These are phyloP conservation scores for Zosterops borbonicus DNA, from an alignment of 2,113 vertebrate species.

Conservation along the genomic window DNA sequence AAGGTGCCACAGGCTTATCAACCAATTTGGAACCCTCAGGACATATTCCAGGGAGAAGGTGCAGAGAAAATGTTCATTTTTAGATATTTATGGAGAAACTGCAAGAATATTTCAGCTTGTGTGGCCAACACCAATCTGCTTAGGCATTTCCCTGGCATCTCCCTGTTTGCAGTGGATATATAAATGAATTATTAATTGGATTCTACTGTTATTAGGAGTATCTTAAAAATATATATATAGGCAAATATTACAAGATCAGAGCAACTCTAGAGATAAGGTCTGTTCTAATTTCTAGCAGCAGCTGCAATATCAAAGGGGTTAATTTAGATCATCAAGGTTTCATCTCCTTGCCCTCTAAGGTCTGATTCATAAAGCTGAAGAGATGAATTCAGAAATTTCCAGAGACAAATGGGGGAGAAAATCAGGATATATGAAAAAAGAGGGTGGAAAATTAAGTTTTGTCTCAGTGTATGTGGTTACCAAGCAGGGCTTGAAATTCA, in stretches of 20 bases:
- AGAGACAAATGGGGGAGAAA: conserved; percentile 56
- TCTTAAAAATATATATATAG: too few relatives aligned
- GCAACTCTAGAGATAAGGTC: background rate
- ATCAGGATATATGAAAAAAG: conserved; percentile 59
- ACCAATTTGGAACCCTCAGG: background rate
- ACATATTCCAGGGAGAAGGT: background rate
- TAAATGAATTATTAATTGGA: conserved; percentile 24
- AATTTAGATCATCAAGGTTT: conserved; percentile 49
- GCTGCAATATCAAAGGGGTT: conserved; percentile 47
- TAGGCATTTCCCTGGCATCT: background rate
- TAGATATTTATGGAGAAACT: background rate
- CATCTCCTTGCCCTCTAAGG: conserved; percentile 51
- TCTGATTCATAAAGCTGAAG: conserved; percentile 55
- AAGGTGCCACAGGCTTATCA: background rate
- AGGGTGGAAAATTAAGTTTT: conserved; percentile 49
- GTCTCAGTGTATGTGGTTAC: conserved; percentile 47
- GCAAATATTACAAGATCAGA: background rate
- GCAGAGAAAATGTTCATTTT: conserved; percentile 4
- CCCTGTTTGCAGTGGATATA: background rate
- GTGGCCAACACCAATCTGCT: background rate
- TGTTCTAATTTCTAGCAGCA: conserved; percentile 40
- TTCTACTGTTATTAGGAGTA: background rate
- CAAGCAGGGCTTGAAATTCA: conserved; percentile 60
- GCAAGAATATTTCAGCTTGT: background rate
- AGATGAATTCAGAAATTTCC: conserved; percentile 56